These are phyloP conservation scores for Chanos chanos DNA, from an alignment of 2,797 vertebrate species.

Conservation along the genomic window DNA sequence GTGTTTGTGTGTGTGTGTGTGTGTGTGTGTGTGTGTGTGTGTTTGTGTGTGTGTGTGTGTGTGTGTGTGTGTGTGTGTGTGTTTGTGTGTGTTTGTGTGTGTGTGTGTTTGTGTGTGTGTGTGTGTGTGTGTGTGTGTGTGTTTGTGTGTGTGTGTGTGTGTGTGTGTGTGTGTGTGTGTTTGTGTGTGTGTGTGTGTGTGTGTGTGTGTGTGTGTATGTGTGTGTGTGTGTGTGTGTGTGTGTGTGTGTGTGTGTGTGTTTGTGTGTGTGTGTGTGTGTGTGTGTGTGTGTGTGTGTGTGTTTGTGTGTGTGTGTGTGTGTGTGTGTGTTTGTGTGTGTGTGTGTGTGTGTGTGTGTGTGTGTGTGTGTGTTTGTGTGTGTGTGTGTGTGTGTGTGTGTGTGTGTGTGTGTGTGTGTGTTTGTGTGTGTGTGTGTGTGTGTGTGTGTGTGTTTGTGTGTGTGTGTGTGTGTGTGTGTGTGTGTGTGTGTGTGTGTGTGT, in stretches of 20 bases:
- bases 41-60: neutral
- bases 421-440: neutral
- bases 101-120: neutral
- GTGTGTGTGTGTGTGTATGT: too few species aligned
- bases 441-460: neutral
- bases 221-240: neutral
- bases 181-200: too few species aligned
- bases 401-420: neutral
- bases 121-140: neutral
- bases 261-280: neutral
- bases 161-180: neutral
- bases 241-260: neutral
- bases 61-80: neutral
- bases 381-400: neutral
- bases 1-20: neutral
- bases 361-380: neutral
- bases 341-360: constrained; percentile 1
- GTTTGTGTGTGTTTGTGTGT: neutral
- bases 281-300: neutral
- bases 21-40: too few species aligned
- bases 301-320: neutral
- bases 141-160: neutral
- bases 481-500: neutral
- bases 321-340: neutral
- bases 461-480: neutral